Conservation (phyloP, 2,797 vertebrate species). For the Rallus crepitans region DNA sequence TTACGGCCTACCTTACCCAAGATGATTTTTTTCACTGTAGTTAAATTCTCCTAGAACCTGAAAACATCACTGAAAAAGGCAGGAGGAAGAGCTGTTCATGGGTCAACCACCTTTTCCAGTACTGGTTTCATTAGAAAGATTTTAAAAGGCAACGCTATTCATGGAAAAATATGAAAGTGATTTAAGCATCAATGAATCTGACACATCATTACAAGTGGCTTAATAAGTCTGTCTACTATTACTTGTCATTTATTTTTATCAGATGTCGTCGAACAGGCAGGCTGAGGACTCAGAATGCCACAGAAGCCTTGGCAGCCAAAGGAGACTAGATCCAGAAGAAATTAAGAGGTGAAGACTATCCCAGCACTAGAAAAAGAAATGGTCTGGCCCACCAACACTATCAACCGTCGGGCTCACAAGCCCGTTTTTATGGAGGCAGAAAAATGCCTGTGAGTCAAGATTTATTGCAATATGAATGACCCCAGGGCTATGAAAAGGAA, state of each 20-base stretch:
- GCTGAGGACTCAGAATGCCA: neutral
- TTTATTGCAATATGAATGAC: neutral
- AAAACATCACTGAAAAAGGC: neutral
- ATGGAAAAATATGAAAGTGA: neutral
- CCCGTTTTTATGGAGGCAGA: neutral
- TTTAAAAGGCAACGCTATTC: neutral
- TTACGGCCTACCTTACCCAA: neutral
- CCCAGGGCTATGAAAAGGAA: neutral
- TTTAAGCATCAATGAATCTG: neutral
- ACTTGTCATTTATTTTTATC: constrained; percentile 22
- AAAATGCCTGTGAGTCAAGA: neutral
- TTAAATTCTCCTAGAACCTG: neutral
- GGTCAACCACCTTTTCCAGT: neutral
- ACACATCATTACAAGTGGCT: neutral
- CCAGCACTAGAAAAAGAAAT: neutral
- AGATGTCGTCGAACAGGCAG: neutral
- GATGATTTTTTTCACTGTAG: neutral
- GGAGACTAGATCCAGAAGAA: neutral
- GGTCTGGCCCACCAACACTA: neutral
- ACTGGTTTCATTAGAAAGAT: neutral
- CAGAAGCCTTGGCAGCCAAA: neutral
- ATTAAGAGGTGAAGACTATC: neutral
- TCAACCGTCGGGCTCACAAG: neutral
- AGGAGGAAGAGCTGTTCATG: neutral
- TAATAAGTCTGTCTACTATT: neutral